These are phyloP conservation scores for Thymelicus acteon DNA, from an alignment of 2,888 invertebrate species.

Conservation along the genomic window DNA sequence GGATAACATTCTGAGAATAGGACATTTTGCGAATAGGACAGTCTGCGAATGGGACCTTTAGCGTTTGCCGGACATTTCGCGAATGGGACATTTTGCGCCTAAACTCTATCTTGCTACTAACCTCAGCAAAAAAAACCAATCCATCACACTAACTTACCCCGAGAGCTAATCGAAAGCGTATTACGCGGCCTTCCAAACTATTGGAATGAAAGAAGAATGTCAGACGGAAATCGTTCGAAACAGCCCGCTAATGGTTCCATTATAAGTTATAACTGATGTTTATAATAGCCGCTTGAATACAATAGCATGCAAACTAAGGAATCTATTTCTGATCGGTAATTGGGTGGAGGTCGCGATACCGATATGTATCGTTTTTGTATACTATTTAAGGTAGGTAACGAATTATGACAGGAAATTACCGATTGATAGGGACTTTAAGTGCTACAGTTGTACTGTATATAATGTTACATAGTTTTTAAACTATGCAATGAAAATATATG, in stretches of 20 bases:
- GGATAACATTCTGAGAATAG: too few relatives aligned
- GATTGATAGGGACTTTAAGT: too few relatives aligned
- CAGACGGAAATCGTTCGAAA: slow-evolving; percentile 17
- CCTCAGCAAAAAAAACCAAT: not conserved
- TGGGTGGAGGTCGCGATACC: slow-evolving; percentile 4
- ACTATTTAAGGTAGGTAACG: too few relatives aligned
- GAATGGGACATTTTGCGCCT: too few relatives aligned
- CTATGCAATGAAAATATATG: too few relatives aligned
- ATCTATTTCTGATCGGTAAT: slow-evolving; percentile 10
- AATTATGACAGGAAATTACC: not conserved
- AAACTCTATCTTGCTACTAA: not conserved
- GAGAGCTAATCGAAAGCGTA: slow-evolving; percentile 16
- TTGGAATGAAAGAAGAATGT: slow-evolving; percentile 23
- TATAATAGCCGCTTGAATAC: slow-evolving; percentile 4
- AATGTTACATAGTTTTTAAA: too few relatives aligned
- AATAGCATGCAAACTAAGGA: slow-evolving; percentile 9
- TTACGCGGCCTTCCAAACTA: slow-evolving; percentile 14
- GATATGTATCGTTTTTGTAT: not conserved
- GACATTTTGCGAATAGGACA: too few relatives aligned
- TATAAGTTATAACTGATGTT: slow-evolving; percentile 6
- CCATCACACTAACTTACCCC: not conserved
- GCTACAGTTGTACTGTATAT: too few relatives aligned
- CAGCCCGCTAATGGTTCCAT: slow-evolving; percentile 16
- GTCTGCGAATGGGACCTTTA: too few relatives aligned
- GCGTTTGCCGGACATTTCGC: too few relatives aligned